Evolutionary conservation across 1,140 invertebrate species (phyloP).

Genomic region (Liolophura sinensis): DNA sequence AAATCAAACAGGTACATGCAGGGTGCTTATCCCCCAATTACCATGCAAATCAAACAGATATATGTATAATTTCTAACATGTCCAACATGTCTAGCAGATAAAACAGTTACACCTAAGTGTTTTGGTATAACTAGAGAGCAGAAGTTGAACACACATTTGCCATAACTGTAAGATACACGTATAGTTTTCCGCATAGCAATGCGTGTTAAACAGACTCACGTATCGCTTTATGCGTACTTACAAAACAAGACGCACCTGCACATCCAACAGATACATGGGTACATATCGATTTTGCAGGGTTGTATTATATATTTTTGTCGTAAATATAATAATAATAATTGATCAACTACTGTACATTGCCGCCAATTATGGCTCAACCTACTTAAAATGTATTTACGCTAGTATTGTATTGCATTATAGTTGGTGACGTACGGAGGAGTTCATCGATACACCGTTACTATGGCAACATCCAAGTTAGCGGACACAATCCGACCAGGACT

Average conservation of each 20-base stretch:
- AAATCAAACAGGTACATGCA: slow-evolving; percentile 53
- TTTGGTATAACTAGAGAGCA: no score
- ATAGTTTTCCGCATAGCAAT: background rate
- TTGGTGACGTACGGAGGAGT: slow-evolving; percentile 45
- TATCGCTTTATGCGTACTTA: no score
- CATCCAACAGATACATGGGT: no score
- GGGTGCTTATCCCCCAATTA: no score
- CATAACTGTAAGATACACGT: background rate
- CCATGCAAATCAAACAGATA: no score
- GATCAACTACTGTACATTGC: background rate
- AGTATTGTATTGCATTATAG: slow-evolving; percentile 19
- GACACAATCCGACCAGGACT: slow-evolving; percentile 45
- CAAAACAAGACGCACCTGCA: no score
- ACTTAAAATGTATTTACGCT: background rate
- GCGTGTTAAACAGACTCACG: no score
- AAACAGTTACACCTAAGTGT: background rate
- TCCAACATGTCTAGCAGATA: background rate
- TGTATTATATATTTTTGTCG: background rate
- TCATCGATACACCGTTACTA: slow-evolving; percentile 35
- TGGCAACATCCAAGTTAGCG: slow-evolving; percentile 40
- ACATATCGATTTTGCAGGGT: no score
- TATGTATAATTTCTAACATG: no score
- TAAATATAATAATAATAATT: background rate
- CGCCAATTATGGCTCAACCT: background rate
- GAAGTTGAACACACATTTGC: background rate